phyloP scores from a whole-genome alignment of 2,797 vertebrate genomes.

The Ataeniobius toweri region DNA sequence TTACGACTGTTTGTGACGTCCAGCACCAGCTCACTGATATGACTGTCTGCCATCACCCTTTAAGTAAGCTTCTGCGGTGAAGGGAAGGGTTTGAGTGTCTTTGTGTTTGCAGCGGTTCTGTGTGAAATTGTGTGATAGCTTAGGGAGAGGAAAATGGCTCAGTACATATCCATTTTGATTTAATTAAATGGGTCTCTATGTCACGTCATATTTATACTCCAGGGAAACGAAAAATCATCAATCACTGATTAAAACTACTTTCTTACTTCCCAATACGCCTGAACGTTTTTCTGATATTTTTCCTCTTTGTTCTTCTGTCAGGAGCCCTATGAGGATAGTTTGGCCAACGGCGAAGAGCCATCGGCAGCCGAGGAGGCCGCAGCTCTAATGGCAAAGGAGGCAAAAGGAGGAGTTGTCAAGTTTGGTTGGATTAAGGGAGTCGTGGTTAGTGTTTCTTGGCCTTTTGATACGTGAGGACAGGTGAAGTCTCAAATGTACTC shows the following conservation, averaged over 20 bases:
- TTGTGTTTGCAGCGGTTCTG: no score
- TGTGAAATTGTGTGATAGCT: no score
- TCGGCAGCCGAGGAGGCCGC: conserved; percentile 86
- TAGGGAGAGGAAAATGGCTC: no score
- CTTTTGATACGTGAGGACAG: neutral
- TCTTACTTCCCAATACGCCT: neutral
- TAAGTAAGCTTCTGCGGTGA: no score
- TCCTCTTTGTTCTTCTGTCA: conserved; percentile 45
- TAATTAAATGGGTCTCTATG: no score
- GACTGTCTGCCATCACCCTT: no score
- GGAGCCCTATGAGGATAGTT: conserved; percentile 94
- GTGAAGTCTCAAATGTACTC: neutral
- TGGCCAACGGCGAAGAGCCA: conserved; percentile 90
- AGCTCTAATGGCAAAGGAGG: conserved; percentile 82
- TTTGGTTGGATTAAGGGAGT: conserved; percentile 99
- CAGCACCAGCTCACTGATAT: no score
- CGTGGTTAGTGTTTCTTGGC: conserved; percentile 82
- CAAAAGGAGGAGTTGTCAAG: conserved; percentile 88
- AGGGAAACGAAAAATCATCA: no score
- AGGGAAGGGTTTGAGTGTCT: no score
- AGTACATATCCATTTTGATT: no score
- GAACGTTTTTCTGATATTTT: neutral
- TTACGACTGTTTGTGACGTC: no score
- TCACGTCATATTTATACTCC: no score
- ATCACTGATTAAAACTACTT: neutral